phyloP scores from a whole-genome alignment of 2,888 invertebrate genomes.

The Scaptomyza polygonia region DNA sequence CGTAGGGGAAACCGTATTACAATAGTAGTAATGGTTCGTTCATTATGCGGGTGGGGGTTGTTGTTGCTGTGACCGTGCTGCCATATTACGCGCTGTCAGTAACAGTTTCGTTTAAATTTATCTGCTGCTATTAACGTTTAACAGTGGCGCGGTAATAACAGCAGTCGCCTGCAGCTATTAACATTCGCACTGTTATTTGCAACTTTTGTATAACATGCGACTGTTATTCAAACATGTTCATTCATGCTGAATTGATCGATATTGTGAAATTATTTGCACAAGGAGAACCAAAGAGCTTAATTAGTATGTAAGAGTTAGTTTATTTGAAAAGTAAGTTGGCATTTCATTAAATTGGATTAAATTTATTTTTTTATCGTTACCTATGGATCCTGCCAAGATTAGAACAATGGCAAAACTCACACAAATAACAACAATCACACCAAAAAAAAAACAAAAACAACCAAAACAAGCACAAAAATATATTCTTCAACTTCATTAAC shows the following conservation, averaged over 20 bases:
- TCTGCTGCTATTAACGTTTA: conserved; percentile 41
- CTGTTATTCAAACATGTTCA: conserved; percentile 13
- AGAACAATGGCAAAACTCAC: conserved; percentile 20
- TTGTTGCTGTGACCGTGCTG: conserved; percentile 23
- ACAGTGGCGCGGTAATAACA: conserved; percentile 45
- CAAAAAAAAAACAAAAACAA: conserved; percentile 27
- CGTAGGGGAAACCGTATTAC: conserved; percentile 53
- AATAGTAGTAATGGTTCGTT: neutral
- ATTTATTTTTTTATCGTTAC: conserved; percentile 21
- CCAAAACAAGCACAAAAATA: conserved; percentile 30
- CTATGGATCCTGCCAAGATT: conserved; percentile 5
- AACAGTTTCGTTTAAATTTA: conserved; percentile 70
- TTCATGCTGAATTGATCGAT: neutral
- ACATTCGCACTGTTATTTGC: conserved; percentile 50
- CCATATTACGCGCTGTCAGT: conserved; percentile 44
- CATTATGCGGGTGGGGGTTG: conserved; percentile 25
- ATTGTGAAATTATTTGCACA: neutral
- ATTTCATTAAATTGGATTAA: neutral
- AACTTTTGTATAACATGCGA: neutral
- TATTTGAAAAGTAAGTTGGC: neutral
- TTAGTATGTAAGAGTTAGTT: neutral
- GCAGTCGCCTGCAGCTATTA: conserved; percentile 34
- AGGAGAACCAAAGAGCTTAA: neutral
- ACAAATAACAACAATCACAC: conserved; percentile 28
- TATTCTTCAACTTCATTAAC: conserved; percentile 74